Evolutionary conservation across 2,113 vertebrate species (phyloP).

Genomic region (Platysternon megacephalum): DNA sequence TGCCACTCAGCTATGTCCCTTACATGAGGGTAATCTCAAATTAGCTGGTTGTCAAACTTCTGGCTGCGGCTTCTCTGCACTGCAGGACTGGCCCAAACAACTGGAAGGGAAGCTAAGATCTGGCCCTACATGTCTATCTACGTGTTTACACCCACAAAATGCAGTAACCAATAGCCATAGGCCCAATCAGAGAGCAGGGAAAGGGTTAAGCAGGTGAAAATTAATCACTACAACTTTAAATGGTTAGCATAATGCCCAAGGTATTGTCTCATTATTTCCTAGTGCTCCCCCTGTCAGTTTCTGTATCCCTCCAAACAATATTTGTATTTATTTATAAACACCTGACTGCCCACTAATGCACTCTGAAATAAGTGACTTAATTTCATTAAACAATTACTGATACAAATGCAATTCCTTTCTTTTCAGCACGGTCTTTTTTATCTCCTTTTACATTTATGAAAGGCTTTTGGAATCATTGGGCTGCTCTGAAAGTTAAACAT

Average conservation of each 20-base stretch:
- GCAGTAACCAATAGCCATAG: neutral
- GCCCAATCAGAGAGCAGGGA: neutral
- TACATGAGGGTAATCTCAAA: neutral
- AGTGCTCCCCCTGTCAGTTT: neutral
- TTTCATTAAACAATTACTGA: neutral
- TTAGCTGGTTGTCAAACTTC: neutral
- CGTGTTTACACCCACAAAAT: neutral
- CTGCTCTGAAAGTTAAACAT: neutral
- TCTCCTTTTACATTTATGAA: neutral
- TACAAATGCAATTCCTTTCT: neutral
- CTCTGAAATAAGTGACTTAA: neutral
- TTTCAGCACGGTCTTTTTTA: neutral
- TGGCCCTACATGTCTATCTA: neutral
- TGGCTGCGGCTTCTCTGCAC: neutral
- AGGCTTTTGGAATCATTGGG: neutral
- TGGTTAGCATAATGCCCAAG: neutral
- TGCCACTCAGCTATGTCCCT: neutral
- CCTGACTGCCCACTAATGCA: neutral
- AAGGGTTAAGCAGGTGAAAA: accelerated
- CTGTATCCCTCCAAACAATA: neutral
- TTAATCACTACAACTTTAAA: neutral
- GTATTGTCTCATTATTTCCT: neutral
- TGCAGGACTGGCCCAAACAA: neutral
- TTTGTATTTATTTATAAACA: neutral
- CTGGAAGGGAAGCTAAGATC: neutral